Percentiles rank a stretch among this genome's conserved stretches.
These are phyloP conservation scores for Chionis minor DNA, from an alignment of 2,113 vertebrate genomes.

Conservation along the genomic window DNA sequence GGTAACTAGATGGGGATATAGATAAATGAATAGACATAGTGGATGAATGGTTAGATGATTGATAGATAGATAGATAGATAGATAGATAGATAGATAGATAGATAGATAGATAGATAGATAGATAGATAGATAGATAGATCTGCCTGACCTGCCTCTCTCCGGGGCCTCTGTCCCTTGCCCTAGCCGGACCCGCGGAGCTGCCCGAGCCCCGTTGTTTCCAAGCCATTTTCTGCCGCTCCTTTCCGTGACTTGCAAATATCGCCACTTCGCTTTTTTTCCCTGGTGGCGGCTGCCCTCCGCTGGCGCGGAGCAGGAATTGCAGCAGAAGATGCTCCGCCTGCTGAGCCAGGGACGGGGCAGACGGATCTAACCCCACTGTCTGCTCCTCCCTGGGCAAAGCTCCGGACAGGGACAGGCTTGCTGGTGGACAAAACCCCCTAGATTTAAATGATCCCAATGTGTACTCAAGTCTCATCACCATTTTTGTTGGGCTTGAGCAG, in stretches of 20 bases:
- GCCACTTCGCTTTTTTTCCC: not conserved
- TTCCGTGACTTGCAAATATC: not conserved
- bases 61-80: not conserved
- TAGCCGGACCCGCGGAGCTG: not conserved
- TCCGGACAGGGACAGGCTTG: rapidly evolving
- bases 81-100: not conserved
- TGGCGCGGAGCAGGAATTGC: not conserved
- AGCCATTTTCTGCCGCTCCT: not conserved
- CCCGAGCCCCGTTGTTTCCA: not conserved
- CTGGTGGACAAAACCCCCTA: not conserved
- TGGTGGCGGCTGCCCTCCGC: slow-evolving; percentile 54
- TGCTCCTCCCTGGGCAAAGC: not conserved
- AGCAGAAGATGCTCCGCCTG: not conserved
- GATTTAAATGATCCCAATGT: not conserved
- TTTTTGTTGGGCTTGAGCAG: not conserved
- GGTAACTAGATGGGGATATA: not conserved
- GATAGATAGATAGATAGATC: not conserved
- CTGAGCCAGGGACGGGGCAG: not conserved
- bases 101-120: not conserved
- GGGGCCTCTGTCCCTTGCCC: not conserved
- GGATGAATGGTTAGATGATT: too few species aligned
- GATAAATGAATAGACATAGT: too few species aligned
- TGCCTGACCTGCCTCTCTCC: not conserved
- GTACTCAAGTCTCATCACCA: not conserved
- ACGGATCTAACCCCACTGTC: rapidly evolving